Evolutionary conservation across 2,888 invertebrate genomes (phyloP).

Genomic region (Epinotia brunnichana): DNA sequence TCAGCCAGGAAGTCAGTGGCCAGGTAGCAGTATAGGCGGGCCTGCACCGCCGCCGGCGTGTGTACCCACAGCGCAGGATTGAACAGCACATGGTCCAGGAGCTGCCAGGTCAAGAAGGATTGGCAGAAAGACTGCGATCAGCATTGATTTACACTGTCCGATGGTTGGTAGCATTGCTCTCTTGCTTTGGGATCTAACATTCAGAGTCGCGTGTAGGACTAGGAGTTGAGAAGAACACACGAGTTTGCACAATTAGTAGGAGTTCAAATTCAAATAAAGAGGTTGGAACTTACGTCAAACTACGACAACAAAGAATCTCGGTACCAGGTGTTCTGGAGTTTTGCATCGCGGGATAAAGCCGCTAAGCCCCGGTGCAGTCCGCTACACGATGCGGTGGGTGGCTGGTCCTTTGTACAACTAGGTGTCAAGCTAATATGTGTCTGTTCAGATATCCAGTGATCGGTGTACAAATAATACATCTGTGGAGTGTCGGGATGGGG

Average conservation of each 20-base stretch:
- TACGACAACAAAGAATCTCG: slow-evolving; percentile 37
- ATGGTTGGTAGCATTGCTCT: slow-evolving; percentile 77
- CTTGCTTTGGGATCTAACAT: slow-evolving; percentile 58
- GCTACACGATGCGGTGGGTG: slow-evolving; percentile 16
- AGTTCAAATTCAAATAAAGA: slow-evolving; percentile 8
- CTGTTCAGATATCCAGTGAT: slow-evolving; percentile 26
- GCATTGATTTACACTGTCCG: slow-evolving; percentile 80
- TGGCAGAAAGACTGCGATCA: slow-evolving; percentile 95
- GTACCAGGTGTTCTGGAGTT: slow-evolving; percentile 17
- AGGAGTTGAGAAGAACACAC: slow-evolving; percentile 21
- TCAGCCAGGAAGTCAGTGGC: slow-evolving; percentile 99
- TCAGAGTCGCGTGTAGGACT: slow-evolving; percentile 15
- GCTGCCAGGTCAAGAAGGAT: slow-evolving; percentile 96
- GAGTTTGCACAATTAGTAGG: slow-evolving; percentile 8
- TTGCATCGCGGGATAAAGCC: slow-evolving; percentile 24
- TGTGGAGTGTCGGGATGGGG: slow-evolving; percentile 47
- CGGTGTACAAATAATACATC: slow-evolving; percentile 38
- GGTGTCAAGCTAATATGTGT: slow-evolving; percentile 36
- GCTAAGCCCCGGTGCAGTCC: slow-evolving; percentile 35
- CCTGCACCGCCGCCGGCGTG: slow-evolving; percentile 97
- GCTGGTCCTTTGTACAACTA: slow-evolving; percentile 5
- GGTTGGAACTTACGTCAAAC: slow-evolving; percentile 27
- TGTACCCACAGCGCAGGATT: slow-evolving; percentile 99
- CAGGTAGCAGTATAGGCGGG: slow-evolving; percentile 97
- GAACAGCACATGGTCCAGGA: slow-evolving; percentile 99